Base-by-base conservation (phyloP, 2,888 invertebrate species). In the Latrodectus hesperus region DNA sequence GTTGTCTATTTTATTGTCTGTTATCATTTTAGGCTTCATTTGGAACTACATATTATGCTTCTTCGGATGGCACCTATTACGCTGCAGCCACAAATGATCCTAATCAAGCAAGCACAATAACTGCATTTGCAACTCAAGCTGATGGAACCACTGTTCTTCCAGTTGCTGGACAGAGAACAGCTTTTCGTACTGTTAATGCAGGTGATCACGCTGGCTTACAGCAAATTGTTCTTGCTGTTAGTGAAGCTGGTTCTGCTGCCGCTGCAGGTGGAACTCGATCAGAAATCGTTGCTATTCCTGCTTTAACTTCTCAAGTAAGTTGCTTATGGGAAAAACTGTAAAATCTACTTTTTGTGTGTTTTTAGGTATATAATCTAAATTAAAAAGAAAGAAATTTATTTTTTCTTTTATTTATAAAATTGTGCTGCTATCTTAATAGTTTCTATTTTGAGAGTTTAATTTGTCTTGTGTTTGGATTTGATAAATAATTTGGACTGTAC, bases 241-340 rank as follows among this genome's bases (percentile, higher is more conserved):
- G 88, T 67, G 88, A 89, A 9, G 82, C 83, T 16, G 53, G 79
- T 64, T 22, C 80, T 14, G 85, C 83, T 52, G 88, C 68, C n/a
- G 80, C 71, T 12, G 68, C 80, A 26, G 89, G 86, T 79, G 84
- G 90, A 22, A 70, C 84, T 49, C 87, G 89, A n/a, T 89, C 83
- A n/a, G 90, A 90, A 74, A 90, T 90, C 53, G 90, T 90, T 3
- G 90, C 90, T 4, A 90, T 90, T 78, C 90, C 90, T 22, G 89
- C 90, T 22, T 68, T 90, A 11, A 79, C 90, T 12, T 75, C 89
- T n/a, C 89, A 90, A 70, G 89, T 89, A 82, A 26, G 16, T 8
- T 38, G 38, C 6, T 38, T 38, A 6, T 38, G 38, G 4, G 38
- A 38, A 38, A 38, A 38, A 38, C 2, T 38, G 38, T 38, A 38